phyloP scores from a whole-genome alignment of 2,888 invertebrate genomes.

The Achlya flavicornis region DNA sequence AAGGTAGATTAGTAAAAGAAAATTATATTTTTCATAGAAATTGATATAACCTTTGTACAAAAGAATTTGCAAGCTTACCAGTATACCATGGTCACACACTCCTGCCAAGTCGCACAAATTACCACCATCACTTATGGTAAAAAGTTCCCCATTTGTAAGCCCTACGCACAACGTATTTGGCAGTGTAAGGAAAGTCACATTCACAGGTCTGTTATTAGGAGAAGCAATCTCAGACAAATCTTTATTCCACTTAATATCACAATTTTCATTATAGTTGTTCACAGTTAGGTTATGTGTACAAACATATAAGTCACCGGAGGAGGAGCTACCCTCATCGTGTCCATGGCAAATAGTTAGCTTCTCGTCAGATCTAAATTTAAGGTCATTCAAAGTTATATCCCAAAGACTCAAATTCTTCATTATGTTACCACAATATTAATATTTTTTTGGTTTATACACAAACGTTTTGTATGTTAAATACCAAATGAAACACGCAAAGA shows the following conservation, averaged over 20 bases:
- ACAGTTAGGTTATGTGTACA: constrained; percentile 70
- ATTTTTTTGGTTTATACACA: too few relatives aligned
- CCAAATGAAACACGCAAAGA: too few relatives aligned
- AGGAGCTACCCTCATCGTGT: constrained; percentile 57
- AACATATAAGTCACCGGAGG: constrained; percentile 59
- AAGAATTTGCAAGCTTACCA: constrained; percentile 52
- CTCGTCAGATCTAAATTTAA: constrained; percentile 44
- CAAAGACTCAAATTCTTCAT: constrained; percentile 74
- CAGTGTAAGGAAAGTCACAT: constrained; percentile 65
- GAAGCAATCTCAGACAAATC: constrained; percentile 58
- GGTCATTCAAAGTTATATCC: constrained; percentile 56
- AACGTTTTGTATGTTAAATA: constrained; percentile 18
- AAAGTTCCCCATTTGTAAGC: constrained; percentile 69
- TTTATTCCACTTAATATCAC: constrained; percentile 60
- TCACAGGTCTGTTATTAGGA: constrained; percentile 75
- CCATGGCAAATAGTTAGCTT: constrained; percentile 58
- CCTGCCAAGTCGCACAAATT: constrained; percentile 58
- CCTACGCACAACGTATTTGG: constrained; percentile 65
- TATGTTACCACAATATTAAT: too few relatives aligned
- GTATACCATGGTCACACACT: constrained; percentile 62
- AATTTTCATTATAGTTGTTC: constrained; percentile 54
- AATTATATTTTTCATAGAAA: too few relatives aligned
- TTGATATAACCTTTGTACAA: neutral
- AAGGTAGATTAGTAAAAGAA: too few relatives aligned
- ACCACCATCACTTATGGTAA: constrained; percentile 59